phyloP scores from a whole-genome alignment of 2,797 vertebrate species.

The Ataeniobius toweri region DNA sequence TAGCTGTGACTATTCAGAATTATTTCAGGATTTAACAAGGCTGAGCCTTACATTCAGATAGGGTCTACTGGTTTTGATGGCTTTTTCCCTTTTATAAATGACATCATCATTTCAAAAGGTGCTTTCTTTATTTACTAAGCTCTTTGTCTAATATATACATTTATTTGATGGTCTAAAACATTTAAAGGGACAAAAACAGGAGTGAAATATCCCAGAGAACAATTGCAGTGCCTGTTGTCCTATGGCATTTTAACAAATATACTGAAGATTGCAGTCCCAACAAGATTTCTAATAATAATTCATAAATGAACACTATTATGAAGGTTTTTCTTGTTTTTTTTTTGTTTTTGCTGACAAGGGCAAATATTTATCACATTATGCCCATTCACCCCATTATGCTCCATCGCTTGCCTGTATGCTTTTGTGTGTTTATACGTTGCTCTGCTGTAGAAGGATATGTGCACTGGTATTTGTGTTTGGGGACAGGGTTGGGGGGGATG shows the following conservation, averaged over 20 bases:
- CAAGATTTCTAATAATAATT: constrained; percentile 17
- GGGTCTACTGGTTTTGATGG: not conserved
- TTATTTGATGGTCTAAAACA: not conserved
- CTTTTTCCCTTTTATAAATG: not conserved
- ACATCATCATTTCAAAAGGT: not conserved
- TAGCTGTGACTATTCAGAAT: not conserved
- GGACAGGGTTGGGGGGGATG: not conserved
- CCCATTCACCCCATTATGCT: constrained; percentile 22
- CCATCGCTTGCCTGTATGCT: constrained; percentile 24
- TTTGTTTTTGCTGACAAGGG: constrained; percentile 13
- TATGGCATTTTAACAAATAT: constrained; percentile 33
- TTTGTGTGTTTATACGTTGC: constrained; percentile 27
- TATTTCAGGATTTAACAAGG: not conserved
- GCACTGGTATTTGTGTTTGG: constrained; percentile 30
- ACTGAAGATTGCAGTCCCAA: constrained; percentile 19
- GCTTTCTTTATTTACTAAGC: not conserved
- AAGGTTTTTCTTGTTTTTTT: not conserved
- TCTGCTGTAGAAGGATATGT: constrained; percentile 33
- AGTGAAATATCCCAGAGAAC: constrained; percentile 16
- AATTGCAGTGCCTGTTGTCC: constrained; percentile 27
- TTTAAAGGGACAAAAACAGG: not conserved
- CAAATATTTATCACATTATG: constrained; percentile 23
- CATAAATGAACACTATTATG: constrained; percentile 17
- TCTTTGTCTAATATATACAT: not conserved
- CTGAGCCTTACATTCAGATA: not conserved